These are phyloP conservation scores for Indicator indicator DNA, from an alignment of 2,113 vertebrate species.

Conservation along the genomic window DNA sequence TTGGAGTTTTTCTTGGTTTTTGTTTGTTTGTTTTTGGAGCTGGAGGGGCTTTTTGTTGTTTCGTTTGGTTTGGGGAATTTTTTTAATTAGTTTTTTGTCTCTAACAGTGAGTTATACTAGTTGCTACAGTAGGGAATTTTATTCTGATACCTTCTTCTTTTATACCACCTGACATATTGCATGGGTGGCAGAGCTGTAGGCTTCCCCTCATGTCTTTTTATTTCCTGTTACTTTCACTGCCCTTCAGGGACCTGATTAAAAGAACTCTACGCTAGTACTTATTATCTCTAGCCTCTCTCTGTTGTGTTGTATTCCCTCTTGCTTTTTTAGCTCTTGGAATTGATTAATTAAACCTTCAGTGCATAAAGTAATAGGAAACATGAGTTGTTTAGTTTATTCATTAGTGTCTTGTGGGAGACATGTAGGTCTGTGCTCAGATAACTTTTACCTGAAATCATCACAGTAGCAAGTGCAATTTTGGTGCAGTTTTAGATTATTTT, in stretches of 20 bases:
- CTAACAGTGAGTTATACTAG: background rate
- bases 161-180: background rate
- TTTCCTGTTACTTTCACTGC: constrained; percentile 49
- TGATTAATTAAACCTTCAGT: constrained; percentile 50
- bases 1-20: background rate
- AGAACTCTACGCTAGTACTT: background rate
- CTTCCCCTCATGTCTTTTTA: constrained; percentile 18
- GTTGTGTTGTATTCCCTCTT: constrained; percentile 40
- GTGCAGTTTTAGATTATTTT: background rate
- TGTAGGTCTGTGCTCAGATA: background rate
- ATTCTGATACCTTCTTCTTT: background rate
- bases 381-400: background rate
- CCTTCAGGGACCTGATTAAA: constrained; percentile 45
- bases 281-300: constrained; percentile 2
- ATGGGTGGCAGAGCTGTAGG: background rate
- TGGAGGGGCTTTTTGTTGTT: background rate
- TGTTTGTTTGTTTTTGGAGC: background rate
- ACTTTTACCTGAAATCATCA: background rate
- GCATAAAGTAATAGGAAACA: background rate
- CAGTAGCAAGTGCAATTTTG: background rate
- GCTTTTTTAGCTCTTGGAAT: constrained; percentile 39
- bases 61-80: background rate
- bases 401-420: background rate
- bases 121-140: background rate
- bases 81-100: background rate